These are phyloP conservation scores for Phalanger gymnotis DNA, from an alignment of 2,797 vertebrate species.

Conservation along the genomic window DNA sequence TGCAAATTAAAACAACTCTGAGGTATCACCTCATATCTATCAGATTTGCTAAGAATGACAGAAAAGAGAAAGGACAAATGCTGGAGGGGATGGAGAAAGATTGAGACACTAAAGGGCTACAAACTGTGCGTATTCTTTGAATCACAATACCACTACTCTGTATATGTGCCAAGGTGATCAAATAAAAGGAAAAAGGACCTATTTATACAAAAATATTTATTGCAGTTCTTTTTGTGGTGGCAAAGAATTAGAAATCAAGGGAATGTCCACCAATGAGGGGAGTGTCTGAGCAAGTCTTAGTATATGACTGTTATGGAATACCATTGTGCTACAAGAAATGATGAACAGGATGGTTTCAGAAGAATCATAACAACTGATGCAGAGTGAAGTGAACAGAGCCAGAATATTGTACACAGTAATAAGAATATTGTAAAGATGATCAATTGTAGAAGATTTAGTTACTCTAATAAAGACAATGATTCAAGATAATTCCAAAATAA, in stretches of 20 bases:
- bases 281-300: background rate
- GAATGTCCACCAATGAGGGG: background rate
- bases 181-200: background rate
- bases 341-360: background rate
- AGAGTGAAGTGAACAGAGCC: background rate
- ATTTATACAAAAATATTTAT: background rate
- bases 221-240: background rate
- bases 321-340: background rate
- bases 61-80: background rate
- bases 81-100: background rate
- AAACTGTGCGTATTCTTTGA: background rate
- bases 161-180: background rate
- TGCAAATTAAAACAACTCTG: background rate
- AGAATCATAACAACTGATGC: background rate
- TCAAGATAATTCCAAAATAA: background rate
- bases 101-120: background rate
- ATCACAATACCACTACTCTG: background rate
- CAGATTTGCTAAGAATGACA: background rate
- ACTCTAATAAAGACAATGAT: background rate
- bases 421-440: background rate
- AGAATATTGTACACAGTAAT: background rate
- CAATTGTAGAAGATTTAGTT: background rate
- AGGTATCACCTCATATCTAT: background rate
- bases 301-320: background rate
- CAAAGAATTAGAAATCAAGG: background rate